Base-by-base conservation (phyloP, 2,888 invertebrate species). In the Tiliacea aurago region DNA sequence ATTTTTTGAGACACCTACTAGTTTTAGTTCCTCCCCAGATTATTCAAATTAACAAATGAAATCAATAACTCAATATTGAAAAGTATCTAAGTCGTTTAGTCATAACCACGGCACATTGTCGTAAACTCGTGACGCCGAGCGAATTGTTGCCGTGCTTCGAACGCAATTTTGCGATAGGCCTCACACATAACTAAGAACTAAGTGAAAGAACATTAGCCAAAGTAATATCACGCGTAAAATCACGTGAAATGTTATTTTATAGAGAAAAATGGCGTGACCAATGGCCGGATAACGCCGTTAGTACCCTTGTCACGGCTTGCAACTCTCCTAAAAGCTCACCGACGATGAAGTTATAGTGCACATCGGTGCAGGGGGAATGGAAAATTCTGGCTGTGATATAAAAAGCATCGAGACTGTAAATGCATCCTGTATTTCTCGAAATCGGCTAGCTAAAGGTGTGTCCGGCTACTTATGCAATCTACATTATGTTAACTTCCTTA, bases 171-270 rank as follows among this genome's bases (percentile, higher is more conserved):
- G 6, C 6, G 37, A 37, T 37, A 37, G 37, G 37, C 37, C 5
- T 37, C 37, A 4, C 6, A 45, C 15, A 67, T 10, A 66, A 47
- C 61, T 47, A 53, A 64, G 33, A 67, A 23, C 5, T 18, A 62
- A 56, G 45, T 58, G 28, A 47, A 71, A 75, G 53, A 74, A 43
- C 37, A 73, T 75, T 76, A 71, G 28, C 56, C n/a, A 56, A 62
- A 62, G 67, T 70, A 55, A 65, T 33, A 58, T 73, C 47, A 55
- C 37, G 23, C 37, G 70, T 75, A 78, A 86, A 84, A 81, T 83
- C 70, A 78, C 70, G 78, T 80, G 73, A 81, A 81, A 80, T 70
- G 78, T 73, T 80, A 65, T 81, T 84, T 78, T 81, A 85, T 78
- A 70, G 82, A 76, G 74, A 73, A 59, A 75, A 75, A 65, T 76